Evolutionary conservation across 2,797 vertebrate genomes (phyloP).

Genomic region (Siniperca scherzeri): DNA sequence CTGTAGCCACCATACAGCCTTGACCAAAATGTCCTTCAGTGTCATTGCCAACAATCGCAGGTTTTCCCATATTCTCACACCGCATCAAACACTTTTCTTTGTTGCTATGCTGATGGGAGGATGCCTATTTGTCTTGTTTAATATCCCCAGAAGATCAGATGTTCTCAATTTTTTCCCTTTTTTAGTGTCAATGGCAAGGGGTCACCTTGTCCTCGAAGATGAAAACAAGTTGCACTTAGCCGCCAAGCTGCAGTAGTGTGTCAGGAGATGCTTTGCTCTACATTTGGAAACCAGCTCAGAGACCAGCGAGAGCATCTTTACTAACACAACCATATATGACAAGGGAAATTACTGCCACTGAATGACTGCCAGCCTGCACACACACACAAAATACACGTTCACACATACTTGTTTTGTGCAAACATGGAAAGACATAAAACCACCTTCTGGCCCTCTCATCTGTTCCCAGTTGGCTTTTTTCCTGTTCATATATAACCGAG

Average conservation of each 20-base stretch:
- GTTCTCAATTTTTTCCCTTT: slow-evolving; percentile 63
- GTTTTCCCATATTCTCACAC: slow-evolving; percentile 27
- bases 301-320: slow-evolving; percentile 65
- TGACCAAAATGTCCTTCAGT: slow-evolving; percentile 43
- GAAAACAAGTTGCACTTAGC: slow-evolving; percentile 70
- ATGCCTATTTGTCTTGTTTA: slow-evolving; percentile 67
- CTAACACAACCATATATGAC: slow-evolving; percentile 66
- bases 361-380: slow-evolving; percentile 35
- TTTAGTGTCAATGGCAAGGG: slow-evolving; percentile 50
- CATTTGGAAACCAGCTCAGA: slow-evolving; percentile 78
- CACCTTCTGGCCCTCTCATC: slow-evolving; percentile 68
- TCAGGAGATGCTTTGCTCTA: slow-evolving; percentile 75
- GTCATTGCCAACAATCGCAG: slow-evolving; percentile 17
- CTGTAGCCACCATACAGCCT: not conserved
- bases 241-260: slow-evolving; percentile 45
- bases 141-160: slow-evolving; percentile 70
- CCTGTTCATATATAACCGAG: slow-evolving; percentile 50
- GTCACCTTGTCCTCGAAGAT: slow-evolving; percentile 79
- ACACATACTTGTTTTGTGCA: slow-evolving; percentile 39
- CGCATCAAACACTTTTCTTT: slow-evolving; percentile 41
- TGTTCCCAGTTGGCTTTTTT: slow-evolving; percentile 64
- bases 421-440: slow-evolving; percentile 60
- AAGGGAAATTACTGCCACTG: slow-evolving; percentile 68
- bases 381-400: not conserved
- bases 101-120: slow-evolving; percentile 47